Evolutionary conservation across 2,113 vertebrate species (phyloP), one percentile per base, ranked within the genome.

Genomic region (Nesogale talazaci): DNA sequence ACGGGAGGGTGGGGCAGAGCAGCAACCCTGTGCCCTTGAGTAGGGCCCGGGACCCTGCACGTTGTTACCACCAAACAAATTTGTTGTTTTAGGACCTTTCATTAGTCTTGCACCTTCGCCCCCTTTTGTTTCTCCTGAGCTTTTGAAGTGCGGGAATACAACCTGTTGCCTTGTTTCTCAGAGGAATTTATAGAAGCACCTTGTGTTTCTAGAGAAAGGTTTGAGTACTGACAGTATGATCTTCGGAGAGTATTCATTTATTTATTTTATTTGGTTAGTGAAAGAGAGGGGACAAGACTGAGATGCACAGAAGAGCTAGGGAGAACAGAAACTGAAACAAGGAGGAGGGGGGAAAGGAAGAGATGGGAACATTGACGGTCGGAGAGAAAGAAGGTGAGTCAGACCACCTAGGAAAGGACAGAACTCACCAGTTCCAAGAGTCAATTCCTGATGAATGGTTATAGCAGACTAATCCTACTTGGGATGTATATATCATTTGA

Each of bases 261-360:
- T 85, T 88, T 88, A 92, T 34, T 86, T 86, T 36, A 76, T 78
- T 65, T 83, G 72, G 25, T 63, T 94, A 40, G 17, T 76, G 69
- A 70, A 82, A 86, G 42, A 20, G 19, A 52, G 65, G 46, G 57
- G 61, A 69, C 67, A 92, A 76, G 79, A 75, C 42, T 29, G 36
- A 85, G 65, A 59, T 3, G 36, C 23, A 25, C 8, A 25, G 23
- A 67, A 31, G 65, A 29, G 29, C 25, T 67, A 67, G 29, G 31
- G 15, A 31, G 10, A 31, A 31, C 1, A n/a, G 70, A 57, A 80
- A 67, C 40, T 36, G 20, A 15, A 22, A 19, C 8, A 81, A 59
- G 74, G 74, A 77, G 69, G n/a, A 38, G 46, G 75, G 12, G 5
- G 46, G 1, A 63, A 42, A 83, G 46, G 22, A 27, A 34, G 36